These are phyloP conservation scores for Paralichthys olivaceus DNA, from an alignment of 2,113 vertebrate species.

Conservation along the genomic window DNA sequence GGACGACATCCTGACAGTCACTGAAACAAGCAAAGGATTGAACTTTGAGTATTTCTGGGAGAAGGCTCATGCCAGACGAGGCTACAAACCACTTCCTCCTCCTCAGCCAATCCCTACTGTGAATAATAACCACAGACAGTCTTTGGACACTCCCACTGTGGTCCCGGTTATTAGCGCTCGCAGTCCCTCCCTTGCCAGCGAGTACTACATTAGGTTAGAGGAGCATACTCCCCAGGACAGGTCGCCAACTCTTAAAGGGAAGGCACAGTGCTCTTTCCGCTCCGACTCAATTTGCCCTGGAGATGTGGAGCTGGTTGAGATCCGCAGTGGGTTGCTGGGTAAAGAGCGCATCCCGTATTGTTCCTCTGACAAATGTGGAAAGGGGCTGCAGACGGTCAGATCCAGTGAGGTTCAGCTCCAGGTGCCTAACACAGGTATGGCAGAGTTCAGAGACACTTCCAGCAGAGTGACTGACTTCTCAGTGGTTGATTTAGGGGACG, in stretches of 20 bases:
- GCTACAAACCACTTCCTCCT: conserved; percentile 83
- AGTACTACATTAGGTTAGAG: conserved; percentile 93
- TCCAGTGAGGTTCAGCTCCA: conserved; percentile 81
- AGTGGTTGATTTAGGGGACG: conserved; percentile 81
- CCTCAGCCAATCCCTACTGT: conserved; percentile 82
- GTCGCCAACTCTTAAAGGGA: conserved; percentile 79
- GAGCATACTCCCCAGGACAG: conserved; percentile 88
- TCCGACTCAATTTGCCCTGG: conserved; percentile 65
- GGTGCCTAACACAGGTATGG: conserved; percentile 79
- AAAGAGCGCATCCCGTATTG: conserved; percentile 76
- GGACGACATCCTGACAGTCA: conserved; percentile 92
- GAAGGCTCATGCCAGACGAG: conserved; percentile 87
- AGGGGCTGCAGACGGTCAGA: conserved; percentile 75
- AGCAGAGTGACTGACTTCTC: conserved; percentile 84
- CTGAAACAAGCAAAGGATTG: conserved; percentile 92
- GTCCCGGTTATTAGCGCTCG: conserved; percentile 93
- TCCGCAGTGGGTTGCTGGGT: conserved; percentile 76
- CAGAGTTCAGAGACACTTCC: conserved; percentile 80
- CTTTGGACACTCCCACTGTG: conserved; percentile 90
- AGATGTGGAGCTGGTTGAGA: conserved; percentile 84
- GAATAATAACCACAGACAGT: conserved; percentile 84
- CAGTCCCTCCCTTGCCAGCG: conserved; percentile 91
- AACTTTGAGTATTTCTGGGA: conserved; percentile 96
- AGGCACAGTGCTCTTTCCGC: conserved; percentile 45
- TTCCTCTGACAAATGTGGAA: conserved; percentile 68